Percentiles rank a stretch among this genome's conserved stretches.
Conservation (phyloP, 2,113 vertebrate species). For the Microtus pennsylvanicus region DNA sequence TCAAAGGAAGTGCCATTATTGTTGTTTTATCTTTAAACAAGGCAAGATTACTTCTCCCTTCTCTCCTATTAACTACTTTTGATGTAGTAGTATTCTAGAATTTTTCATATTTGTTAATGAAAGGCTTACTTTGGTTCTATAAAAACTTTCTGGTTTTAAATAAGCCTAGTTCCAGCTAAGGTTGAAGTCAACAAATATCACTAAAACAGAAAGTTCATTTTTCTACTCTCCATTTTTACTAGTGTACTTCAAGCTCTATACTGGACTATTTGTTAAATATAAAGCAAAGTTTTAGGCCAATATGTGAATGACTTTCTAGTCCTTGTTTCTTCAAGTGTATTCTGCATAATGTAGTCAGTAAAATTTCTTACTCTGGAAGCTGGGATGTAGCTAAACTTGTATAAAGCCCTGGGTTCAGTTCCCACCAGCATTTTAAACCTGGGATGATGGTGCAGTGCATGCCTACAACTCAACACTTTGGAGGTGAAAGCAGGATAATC, state of each 20-base stretch:
- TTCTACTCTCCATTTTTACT: conserved; percentile 13
- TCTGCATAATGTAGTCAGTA: neutral
- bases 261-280: neutral
- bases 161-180: conserved; percentile 29
- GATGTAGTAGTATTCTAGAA: neutral
- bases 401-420: neutral
- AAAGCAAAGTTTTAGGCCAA: conserved; percentile 27
- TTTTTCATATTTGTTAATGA: conserved; percentile 48
- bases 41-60: conserved; percentile 2
- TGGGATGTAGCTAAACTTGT: neutral
- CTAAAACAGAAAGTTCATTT: conserved; percentile 32
- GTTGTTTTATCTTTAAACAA: conserved; percentile 34
- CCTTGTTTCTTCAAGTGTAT: conserved; percentile 7
- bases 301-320: conserved; percentile 18
- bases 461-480: neutral
- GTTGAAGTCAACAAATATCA: conserved; percentile 44
- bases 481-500: neutral
- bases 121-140: neutral
- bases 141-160: conserved; percentile 49
- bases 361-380: neutral
- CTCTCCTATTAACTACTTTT: conserved; percentile 2
- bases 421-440: neutral
- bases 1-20: neutral
- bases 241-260: neutral
- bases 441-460: neutral